Evolutionary conservation across 2,113 vertebrate genomes (phyloP).

Genomic region (Murina feae): DNA sequence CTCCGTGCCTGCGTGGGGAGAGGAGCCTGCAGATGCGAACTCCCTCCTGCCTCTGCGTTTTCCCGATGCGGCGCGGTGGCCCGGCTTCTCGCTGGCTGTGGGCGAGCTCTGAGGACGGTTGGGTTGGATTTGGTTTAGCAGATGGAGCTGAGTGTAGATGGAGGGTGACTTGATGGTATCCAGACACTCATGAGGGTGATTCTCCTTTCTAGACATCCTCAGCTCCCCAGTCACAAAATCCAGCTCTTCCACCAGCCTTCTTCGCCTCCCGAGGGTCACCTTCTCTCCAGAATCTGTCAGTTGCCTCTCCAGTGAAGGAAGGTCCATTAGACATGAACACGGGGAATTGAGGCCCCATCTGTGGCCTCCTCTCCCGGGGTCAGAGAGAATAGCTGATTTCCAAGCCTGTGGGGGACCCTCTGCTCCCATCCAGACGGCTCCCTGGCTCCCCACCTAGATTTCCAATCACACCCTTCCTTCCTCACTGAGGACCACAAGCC

Average conservation of each 20-base stretch:
- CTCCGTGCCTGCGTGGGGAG: neutral
- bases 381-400: neutral
- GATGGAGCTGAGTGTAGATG: too few relatives aligned
- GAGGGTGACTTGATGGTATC: neutral
- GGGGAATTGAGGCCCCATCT: neutral
- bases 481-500: neutral
- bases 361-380: neutral
- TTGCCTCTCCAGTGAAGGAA: neutral
- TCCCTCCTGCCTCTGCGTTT: fast-evolving
- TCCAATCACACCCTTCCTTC: neutral
- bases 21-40: fast-evolving
- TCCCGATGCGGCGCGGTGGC: fast-evolving
- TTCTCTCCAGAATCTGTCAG: neutral
- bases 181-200: fast-evolving
- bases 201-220: neutral
- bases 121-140: too few relatives aligned
- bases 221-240: fast-evolving
- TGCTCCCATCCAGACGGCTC: neutral
- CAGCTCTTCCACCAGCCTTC: fast-evolving
- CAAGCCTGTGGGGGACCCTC: too few relatives aligned
- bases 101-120: neutral
- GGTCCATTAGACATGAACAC: fast-evolving
- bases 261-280: neutral
- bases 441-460: neutral
- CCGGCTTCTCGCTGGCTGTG: neutral